Evolutionary conservation across 92 coral and sea anemone genomes (phyloP).

Genomic region (Bergia puertoricense): DNA sequence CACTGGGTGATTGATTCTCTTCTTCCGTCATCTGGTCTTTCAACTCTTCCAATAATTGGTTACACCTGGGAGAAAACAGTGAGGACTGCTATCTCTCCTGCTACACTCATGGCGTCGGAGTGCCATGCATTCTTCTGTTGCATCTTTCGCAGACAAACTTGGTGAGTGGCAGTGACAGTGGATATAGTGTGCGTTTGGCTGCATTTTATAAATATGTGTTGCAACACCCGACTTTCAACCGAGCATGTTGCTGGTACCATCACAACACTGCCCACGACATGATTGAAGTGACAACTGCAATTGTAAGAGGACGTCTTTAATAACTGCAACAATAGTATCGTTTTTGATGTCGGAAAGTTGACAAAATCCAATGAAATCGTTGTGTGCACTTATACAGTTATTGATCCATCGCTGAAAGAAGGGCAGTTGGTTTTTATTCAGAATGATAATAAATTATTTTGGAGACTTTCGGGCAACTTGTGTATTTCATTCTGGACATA

Average conservation of each 20-base stretch:
- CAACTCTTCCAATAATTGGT: background rate
- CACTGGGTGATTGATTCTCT: background rate
- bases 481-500: no score
- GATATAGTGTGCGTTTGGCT: background rate
- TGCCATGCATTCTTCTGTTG: background rate
- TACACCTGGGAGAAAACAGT: background rate
- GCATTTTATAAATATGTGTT: background rate
- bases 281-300: no score
- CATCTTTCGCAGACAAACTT: background rate
- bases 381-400: no score
- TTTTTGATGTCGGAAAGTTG: no score
- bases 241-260: no score
- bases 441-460: background rate
- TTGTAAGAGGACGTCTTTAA: no score
- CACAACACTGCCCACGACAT: no score
- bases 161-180: background rate
- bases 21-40: background rate
- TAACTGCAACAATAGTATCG: no score
- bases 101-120: background rate
- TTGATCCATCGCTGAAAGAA: no score
- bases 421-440: no score
- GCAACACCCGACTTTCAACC: background rate
- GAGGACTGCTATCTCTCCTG: background rate
- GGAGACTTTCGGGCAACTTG: background rate
- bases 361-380: no score